Percentiles rank a stretch among this genome's conserved stretches.
Conservation (phyloP, 2,113 vertebrate species). For the Labeo rohita region DNA sequence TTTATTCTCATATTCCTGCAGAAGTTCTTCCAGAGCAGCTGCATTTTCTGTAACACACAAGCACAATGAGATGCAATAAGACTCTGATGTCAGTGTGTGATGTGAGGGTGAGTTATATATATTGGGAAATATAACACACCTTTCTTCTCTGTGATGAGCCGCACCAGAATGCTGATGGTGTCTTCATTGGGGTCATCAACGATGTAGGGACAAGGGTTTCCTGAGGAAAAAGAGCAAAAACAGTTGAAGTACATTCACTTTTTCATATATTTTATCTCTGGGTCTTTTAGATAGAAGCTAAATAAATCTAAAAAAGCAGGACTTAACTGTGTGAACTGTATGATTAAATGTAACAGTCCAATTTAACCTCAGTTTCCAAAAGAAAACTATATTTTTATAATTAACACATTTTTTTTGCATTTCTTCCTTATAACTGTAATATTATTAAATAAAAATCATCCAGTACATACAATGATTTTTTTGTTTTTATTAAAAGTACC, state of each 20-base stretch:
- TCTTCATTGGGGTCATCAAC: conserved; percentile 91
- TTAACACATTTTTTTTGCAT: neutral
- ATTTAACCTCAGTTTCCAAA: neutral
- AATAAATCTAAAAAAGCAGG: neutral
- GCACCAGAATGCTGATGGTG: conserved; percentile 92
- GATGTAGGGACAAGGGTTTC: conserved; percentile 76
- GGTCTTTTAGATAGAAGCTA: neutral
- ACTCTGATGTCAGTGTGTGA: neutral
- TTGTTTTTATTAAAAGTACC: neutral
- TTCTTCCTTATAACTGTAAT: too few species aligned
- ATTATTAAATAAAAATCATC: too few species aligned
- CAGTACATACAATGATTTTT: too few species aligned
- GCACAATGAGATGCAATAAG: conserved; percentile 16
- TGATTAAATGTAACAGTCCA: neutral
- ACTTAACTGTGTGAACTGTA: neutral
- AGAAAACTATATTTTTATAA: neutral
- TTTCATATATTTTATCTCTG: neutral
- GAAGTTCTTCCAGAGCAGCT: conserved; percentile 89
- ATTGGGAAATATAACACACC: conserved; percentile 69
- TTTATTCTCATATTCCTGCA: conserved; percentile 88
- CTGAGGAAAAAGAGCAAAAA: conserved; percentile 64
- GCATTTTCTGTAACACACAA: conserved; percentile 83
- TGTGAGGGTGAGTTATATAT: neutral
- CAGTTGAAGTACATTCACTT: neutral
- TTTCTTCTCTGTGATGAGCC: conserved; percentile 95